Conservation (phyloP, 2,888 invertebrate species). For the Drosophila pegasa region DNA sequence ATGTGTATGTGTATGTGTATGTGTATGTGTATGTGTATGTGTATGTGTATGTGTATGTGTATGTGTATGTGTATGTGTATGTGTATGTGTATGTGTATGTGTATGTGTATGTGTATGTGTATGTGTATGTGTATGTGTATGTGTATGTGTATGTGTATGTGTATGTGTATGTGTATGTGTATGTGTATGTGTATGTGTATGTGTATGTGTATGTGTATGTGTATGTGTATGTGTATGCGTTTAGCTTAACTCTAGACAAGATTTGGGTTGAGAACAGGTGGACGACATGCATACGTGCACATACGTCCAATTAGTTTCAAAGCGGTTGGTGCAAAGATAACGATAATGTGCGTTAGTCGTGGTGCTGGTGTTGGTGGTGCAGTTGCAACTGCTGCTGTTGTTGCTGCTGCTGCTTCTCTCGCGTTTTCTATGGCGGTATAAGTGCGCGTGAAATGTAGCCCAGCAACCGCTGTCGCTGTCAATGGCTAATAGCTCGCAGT, state of each 20-base stretch:
- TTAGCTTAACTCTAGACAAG: neutral
- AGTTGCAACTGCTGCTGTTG: constrained; percentile 18
- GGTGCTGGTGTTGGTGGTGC: constrained; percentile 26
- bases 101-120: no score
- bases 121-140: no score
- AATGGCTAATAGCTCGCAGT: constrained; percentile 14
- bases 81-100: no score
- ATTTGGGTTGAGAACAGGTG: constrained; percentile 38
- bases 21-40: no score
- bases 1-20: no score
- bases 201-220: no score
- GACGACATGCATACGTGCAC: constrained; percentile 84
- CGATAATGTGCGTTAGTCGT: constrained; percentile 57
- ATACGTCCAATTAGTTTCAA: constrained; percentile 80
- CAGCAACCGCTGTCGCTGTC: constrained; percentile 36
- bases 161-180: no score
- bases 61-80: no score
- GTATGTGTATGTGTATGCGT: no score
- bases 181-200: no score
- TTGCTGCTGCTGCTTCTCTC: constrained; percentile 21
- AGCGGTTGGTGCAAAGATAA: constrained; percentile 58
- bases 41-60: no score
- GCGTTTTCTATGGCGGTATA: constrained; percentile 7
- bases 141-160: no score
- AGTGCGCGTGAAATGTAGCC: constrained; percentile 34